Evolutionary conservation across 2,113 vertebrate genomes (phyloP), one percentile per base, ranked within the genome.

Genomic region (Phrynocephalus versicolor): DNA sequence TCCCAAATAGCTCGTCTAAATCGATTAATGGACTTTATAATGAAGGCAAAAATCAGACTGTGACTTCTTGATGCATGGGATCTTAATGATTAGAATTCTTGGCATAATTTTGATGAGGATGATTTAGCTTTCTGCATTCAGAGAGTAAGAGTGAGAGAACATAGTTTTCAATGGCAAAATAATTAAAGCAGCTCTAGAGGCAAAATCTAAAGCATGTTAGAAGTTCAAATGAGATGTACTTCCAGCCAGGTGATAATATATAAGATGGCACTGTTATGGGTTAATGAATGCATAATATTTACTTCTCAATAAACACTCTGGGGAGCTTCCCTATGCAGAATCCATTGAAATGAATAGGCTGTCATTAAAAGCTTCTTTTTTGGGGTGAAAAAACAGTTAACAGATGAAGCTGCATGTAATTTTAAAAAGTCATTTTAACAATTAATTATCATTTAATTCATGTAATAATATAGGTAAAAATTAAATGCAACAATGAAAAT

Each of bases 381-480:
- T 62, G 37, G 2, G 62, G 6, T 37, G 33, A 8, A n/a, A 58
- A 27, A 9, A 51, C 13, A 57, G 13, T 72, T 35, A 60, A 51
- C 19, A 41, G 12, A 39, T 41, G 6, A 35, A 58, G 6, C 3
- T 51, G 39, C 72, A 15, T 62, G 57, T 0, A 73, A 18, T 37
- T 72, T 87, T 76, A 87, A 91, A 83, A 33, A 81, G 45, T 6
- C 10, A 10, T 51, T 51, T 51, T 51, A 51, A 51, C 45, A 51
- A 51, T 51, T 5, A 51, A 51, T 51, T 51, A 51, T 51, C 45
- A 51, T 51, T 51, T 51, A 51, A 51, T 51, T 51, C 45, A 51
- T 51, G 45, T 51, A 51, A 6, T 51, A 51, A 51, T n/a, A n/a
- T n/a, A n/a, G n/a, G 10, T 51, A 51, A 6, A 51, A 51, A 6